These are phyloP conservation scores for Laterallus jamaicensis DNA, from an alignment of 2,113 vertebrate species.

Conservation along the genomic window DNA sequence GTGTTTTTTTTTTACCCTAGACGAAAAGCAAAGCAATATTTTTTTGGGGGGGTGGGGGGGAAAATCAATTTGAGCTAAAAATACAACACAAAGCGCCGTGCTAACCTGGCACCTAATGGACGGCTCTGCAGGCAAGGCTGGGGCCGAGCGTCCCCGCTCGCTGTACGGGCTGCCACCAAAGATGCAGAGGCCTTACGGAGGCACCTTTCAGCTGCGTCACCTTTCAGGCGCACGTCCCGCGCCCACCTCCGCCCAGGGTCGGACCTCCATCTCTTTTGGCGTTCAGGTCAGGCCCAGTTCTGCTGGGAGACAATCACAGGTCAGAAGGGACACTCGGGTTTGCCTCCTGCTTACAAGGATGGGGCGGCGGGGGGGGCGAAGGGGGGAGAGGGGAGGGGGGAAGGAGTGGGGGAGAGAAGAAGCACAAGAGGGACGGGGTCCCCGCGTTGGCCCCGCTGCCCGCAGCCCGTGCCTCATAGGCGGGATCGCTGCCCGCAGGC, in stretches of 20 bases:
- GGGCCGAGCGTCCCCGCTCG: not conserved
- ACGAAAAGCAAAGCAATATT: not conserved
- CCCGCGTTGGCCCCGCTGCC: not conserved
- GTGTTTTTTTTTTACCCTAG: too few species aligned
- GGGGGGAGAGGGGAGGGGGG: too few species aligned
- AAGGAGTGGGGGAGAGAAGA: not conserved
- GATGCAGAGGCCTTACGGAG: not conserved
- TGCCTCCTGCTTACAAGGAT: not conserved
- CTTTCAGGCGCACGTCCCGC: not conserved
- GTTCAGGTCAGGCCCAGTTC: not conserved
- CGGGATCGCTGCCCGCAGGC: too few species aligned
- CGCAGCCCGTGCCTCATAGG: not conserved
- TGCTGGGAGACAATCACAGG: constrained; percentile 9
- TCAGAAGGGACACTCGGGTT: not conserved
- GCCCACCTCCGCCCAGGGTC: not conserved
- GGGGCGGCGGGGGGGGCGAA: not conserved
- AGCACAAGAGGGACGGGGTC: not conserved
- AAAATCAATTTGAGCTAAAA: not conserved
- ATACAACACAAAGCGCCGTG: not conserved
- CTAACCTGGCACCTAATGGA: not conserved
- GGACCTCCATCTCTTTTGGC: not conserved
- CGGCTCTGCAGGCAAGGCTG: not conserved
- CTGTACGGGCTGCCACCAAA: not conserved
- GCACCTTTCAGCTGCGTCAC: not conserved
- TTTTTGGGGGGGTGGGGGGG: not conserved